Evolutionary conservation across 2,797 vertebrate genomes (phyloP).

Genomic region (Sphaeramia orbicularis): DNA sequence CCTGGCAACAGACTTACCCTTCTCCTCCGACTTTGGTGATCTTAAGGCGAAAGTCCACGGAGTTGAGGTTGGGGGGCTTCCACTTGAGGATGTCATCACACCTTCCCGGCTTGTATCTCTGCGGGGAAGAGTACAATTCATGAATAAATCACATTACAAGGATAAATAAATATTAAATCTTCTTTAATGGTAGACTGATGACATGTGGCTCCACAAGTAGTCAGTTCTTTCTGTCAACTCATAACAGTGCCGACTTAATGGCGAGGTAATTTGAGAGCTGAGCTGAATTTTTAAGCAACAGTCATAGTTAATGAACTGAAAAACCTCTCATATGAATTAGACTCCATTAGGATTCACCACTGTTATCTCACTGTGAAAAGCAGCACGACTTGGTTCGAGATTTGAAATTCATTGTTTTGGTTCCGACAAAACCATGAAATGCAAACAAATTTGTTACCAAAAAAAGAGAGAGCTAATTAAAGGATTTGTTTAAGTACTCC

Average conservation of each 20-base stretch:
- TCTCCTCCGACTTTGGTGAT: slow-evolving; percentile 98
- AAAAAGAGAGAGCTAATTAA: slow-evolving; percentile 25
- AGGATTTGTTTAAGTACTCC: slow-evolving; percentile 16
- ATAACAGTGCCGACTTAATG: slow-evolving; percentile 29
- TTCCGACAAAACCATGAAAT: slow-evolving; percentile 1
- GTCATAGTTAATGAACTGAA: slow-evolving; percentile 41
- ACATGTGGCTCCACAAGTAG: not conserved
- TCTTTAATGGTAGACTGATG: slow-evolving; percentile 8
- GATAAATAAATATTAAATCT: slow-evolving; percentile 14
- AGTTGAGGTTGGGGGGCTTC: slow-evolving; percentile 98
- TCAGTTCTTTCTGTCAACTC: slow-evolving; percentile 8
- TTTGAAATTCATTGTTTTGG: slow-evolving; percentile 19
- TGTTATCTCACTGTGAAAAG: slow-evolving; percentile 27
- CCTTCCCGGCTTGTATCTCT: slow-evolving; percentile 96
- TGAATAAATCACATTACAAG: slow-evolving; percentile 6
- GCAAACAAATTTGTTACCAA: slow-evolving; percentile 14
- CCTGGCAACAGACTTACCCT: slow-evolving; percentile 89
- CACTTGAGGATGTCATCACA: slow-evolving; percentile 99
- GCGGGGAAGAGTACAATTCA: slow-evolving; percentile 52
- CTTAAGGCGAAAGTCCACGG: slow-evolving; percentile 98
- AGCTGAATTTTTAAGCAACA: slow-evolving; percentile 33
- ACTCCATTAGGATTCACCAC: slow-evolving; percentile 25
- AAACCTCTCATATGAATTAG: slow-evolving; percentile 36
- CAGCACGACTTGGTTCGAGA: slow-evolving; percentile 19
- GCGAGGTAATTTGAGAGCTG: slow-evolving; percentile 34